phyloP scores from a whole-genome alignment of 92 coral and sea anemone genomes.

The Parazoanthus swiftii region DNA sequence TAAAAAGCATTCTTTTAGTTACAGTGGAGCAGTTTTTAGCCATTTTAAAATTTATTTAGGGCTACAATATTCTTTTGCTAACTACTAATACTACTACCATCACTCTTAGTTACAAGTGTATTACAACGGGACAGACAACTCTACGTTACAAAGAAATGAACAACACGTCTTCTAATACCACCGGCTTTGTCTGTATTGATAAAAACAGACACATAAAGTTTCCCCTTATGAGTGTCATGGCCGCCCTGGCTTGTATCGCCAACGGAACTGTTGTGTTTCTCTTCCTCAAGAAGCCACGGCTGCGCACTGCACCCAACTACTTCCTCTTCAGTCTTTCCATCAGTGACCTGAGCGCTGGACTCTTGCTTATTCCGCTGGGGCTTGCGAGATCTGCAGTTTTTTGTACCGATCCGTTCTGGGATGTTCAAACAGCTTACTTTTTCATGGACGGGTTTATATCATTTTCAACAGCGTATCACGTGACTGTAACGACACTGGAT shows the following conservation, averaged over 20 bases:
- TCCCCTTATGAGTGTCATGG: neutral
- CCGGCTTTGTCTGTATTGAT: neutral
- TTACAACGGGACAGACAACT: too few species aligned
- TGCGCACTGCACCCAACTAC: slow-evolving; percentile 5
- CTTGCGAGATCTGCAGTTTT: neutral
- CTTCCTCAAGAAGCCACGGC: neutral
- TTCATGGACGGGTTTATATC: slow-evolving; percentile 40
- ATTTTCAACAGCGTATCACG: slow-evolving; percentile 60
- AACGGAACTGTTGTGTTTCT: neutral
- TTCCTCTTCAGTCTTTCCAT: neutral
- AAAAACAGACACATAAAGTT: neutral
- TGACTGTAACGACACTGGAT: slow-evolving; percentile 63
- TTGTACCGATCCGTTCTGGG: neutral
- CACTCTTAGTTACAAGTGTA: too few species aligned
- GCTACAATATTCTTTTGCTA: too few species aligned
- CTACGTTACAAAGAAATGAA: neutral
- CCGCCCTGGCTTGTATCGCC: neutral
- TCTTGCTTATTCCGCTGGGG: neutral
- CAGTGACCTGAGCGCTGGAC: neutral
- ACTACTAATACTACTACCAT: too few species aligned
- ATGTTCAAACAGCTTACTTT: neutral
- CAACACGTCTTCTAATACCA: neutral
- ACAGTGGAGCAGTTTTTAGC: too few species aligned
- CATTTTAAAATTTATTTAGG: too few species aligned
- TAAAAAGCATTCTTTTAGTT: too few species aligned